These are phyloP conservation scores for Genyomyrus donnyi DNA, from an alignment of 2,113 vertebrate genomes.

Conservation along the genomic window DNA sequence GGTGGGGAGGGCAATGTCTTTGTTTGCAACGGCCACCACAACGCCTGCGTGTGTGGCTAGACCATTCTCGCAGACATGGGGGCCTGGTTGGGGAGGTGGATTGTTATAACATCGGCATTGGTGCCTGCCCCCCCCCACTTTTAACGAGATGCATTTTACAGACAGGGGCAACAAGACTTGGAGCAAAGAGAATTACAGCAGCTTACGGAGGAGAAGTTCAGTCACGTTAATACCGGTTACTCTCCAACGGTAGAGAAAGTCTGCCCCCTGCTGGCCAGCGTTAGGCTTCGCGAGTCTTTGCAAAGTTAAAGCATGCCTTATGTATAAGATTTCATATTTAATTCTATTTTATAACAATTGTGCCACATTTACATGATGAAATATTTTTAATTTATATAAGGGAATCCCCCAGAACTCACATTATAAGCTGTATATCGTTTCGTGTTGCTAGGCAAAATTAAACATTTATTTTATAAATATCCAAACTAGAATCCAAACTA, in stretches of 20 bases:
- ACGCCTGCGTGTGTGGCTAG: constrained; percentile 61
- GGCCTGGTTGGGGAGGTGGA: constrained; percentile 56
- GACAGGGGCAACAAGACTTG: constrained; percentile 53
- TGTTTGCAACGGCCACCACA: constrained; percentile 62
- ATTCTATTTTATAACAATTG: not conserved
- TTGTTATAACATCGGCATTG: constrained; percentile 64
- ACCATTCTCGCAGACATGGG: constrained; percentile 44
- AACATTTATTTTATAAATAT: not conserved
- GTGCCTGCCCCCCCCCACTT: constrained; percentile 20
- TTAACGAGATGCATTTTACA: constrained; percentile 67
- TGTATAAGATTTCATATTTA: not conserved
- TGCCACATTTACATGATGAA: not conserved
- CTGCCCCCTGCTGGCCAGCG: constrained; percentile 62
- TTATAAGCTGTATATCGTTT: not conserved
- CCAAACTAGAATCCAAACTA: not conserved
- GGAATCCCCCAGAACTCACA: not conserved
- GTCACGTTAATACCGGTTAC: not conserved
- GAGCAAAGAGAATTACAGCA: constrained; percentile 50
- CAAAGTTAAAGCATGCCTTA: not conserved
- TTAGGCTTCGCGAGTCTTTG: not conserved
- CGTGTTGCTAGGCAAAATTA: not conserved
- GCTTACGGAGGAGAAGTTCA: constrained; percentile 47
- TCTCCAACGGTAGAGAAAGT: constrained; percentile 57
- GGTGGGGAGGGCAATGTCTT: constrained; percentile 52
- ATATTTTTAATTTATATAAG: not conserved